These are phyloP conservation scores for Pristionchus japonicus DNA, from an alignment of 2,888 invertebrate genomes.

Conservation along the genomic window DNA sequence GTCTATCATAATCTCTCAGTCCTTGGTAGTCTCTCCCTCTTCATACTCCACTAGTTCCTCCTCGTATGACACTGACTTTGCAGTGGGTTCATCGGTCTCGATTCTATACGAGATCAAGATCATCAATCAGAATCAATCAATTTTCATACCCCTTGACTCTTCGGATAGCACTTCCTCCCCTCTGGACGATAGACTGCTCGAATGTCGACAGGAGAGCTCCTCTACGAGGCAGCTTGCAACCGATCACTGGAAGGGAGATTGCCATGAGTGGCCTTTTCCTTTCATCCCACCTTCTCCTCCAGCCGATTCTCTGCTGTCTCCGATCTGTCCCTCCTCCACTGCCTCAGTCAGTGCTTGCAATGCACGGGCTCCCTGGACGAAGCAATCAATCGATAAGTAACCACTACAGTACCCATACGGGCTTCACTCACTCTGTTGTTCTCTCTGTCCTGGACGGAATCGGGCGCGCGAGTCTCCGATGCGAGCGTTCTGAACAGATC, in stretches of 20 bases:
- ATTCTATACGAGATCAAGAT: background rate
- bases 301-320: background rate
- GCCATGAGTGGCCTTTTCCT: background rate
- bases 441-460: background rate
- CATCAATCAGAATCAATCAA: background rate
- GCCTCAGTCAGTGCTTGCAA: background rate
- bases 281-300: background rate
- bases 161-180: background rate
- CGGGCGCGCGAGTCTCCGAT: background rate
- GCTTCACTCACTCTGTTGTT: background rate
- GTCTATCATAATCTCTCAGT: too few relatives aligned
- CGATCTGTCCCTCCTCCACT: background rate
- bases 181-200: background rate
- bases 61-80: background rate
- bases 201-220: background rate
- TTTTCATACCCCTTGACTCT: background rate
- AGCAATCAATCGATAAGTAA: background rate
- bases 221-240: background rate
- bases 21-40: slow-evolving; percentile 1
- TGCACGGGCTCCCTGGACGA: background rate
- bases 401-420: background rate
- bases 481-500: background rate
- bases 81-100: background rate
- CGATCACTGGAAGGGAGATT: background rate
- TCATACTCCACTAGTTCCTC: slow-evolving; percentile 2